A percentile compares a stretch with the other conserved stretches of the same genome.
These are phyloP conservation scores for Athrips mouffetella DNA, from an alignment of 2,888 invertebrate genomes.

Conservation along the genomic window DNA sequence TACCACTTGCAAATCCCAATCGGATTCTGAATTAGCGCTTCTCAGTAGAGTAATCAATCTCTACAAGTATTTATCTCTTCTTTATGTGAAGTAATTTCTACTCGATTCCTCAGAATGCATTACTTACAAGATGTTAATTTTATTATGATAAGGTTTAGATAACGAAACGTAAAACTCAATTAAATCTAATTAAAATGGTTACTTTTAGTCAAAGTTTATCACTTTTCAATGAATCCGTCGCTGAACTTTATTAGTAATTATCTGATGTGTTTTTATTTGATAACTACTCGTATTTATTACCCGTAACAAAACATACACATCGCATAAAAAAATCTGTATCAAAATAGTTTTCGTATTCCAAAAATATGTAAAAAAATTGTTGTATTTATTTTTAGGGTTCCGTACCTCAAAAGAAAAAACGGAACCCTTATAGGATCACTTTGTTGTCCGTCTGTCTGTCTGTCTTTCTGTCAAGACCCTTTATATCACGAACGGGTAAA, in stretches of 20 bases:
- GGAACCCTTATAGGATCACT: too few species aligned
- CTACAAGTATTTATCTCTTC: neutral
- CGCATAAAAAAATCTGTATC: too few species aligned
- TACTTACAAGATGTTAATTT: constrained; percentile 4
- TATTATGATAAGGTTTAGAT: constrained; percentile 6
- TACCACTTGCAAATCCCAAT: constrained; percentile 31
- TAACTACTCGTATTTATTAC: too few species aligned
- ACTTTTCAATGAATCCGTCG: neutral
- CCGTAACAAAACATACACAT: too few species aligned
- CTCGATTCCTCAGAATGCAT: neutral
- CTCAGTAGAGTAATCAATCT: constrained; percentile 9
- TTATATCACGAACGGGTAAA: too few species aligned
- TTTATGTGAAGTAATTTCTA: constrained; percentile 5
- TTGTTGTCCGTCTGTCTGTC: too few species aligned
- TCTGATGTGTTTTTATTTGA: neutral
- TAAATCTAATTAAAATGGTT: constrained; percentile 1
- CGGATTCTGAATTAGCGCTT: constrained; percentile 9
- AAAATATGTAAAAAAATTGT: too few species aligned
- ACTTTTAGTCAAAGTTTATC: neutral
- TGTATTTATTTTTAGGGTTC: too few species aligned
- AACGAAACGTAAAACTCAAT: neutral
- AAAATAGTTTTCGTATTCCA: too few species aligned
- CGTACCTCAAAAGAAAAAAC: too few species aligned
- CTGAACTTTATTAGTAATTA: neutral
- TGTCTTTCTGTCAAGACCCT: too few species aligned